Evolutionary conservation across 2,113 vertebrate species (phyloP).

Genomic region (Platichthys stellatus): DNA sequence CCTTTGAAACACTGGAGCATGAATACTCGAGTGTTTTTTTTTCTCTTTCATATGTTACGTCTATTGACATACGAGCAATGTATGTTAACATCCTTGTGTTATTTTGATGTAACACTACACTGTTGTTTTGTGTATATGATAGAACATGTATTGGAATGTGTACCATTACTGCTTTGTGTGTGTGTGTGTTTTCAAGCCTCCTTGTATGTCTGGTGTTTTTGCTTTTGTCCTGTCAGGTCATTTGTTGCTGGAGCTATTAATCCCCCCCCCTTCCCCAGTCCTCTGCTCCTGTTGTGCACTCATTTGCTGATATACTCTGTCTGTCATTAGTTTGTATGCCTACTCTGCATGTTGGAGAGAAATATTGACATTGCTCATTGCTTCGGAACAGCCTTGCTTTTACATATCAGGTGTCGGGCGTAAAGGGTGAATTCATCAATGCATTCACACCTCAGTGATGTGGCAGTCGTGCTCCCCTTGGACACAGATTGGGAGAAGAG

Average conservation of each 20-base stretch:
- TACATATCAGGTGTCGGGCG: conserved; percentile 71
- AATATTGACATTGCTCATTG: conserved; percentile 76
- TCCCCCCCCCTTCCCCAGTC: conserved; percentile 34
- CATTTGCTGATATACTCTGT: conserved; percentile 72
- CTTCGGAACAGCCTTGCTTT: conserved; percentile 59
- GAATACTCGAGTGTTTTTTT: not conserved
- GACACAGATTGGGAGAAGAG: conserved; percentile 58
- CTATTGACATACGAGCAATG: not conserved
- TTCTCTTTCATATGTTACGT: conserved; percentile 27
- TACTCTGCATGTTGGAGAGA: conserved; percentile 74
- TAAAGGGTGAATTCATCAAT: conserved; percentile 72
- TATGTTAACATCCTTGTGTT: not conserved
- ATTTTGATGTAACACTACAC: not conserved
- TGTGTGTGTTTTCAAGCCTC: conserved; percentile 39
- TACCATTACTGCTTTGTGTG: not conserved
- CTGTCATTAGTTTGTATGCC: conserved; percentile 72
- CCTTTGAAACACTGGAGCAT: conserved; percentile 37
- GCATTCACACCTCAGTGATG: conserved; percentile 65
- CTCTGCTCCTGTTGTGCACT: conserved; percentile 67
- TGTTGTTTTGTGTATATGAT: not conserved
- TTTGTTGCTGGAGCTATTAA: conserved; percentile 74
- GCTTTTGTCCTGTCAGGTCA: conserved; percentile 73
- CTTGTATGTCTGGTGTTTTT: conserved; percentile 64
- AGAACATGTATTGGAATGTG: not conserved
- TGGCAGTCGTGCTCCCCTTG: conserved; percentile 55